Conservation (phyloP, 2,797 vertebrate genomes). For the Mormyrus proboscirostris region DNA sequence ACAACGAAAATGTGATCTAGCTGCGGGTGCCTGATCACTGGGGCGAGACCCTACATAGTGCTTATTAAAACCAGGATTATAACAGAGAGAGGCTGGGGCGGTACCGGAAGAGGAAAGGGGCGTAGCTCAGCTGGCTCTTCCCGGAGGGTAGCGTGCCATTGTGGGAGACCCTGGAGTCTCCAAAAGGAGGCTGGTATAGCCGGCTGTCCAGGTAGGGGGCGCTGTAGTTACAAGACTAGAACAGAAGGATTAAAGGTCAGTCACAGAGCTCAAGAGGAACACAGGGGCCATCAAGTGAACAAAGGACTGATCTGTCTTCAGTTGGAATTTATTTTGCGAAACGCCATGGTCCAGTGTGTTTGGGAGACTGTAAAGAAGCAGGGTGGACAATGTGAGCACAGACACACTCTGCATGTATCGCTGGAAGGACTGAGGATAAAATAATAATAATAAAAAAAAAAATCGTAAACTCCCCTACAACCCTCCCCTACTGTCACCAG, state of each 20-base stretch:
- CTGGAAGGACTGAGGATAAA: background rate
- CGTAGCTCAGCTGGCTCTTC: slow-evolving; percentile 90
- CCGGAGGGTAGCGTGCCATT: slow-evolving; percentile 82
- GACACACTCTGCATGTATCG: background rate
- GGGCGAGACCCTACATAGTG: background rate
- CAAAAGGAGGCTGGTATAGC: slow-evolving; percentile 71
- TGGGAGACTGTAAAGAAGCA: no score
- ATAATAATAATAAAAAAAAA: background rate
- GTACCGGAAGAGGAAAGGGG: slow-evolving; percentile 83
- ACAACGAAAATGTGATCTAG: background rate
- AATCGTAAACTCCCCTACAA: background rate
- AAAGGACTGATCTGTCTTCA: background rate
- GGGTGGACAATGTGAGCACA: background rate
- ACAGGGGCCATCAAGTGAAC: background rate
- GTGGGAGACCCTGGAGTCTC: slow-evolving; percentile 77
- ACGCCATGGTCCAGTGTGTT: background rate
- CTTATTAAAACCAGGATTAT: background rate
- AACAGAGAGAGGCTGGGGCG: background rate
- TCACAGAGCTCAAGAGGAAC: background rate
- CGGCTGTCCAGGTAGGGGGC: slow-evolving; percentile 69
- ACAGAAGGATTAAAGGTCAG: background rate
- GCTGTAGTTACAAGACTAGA: slow-evolving; percentile 72
- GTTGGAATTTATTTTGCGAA: background rate
- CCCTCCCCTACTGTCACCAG: background rate
- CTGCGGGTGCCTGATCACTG: background rate